Evolutionary conservation across 1,140 invertebrate genomes (phyloP).

Genomic region (Drosophila suzukii): DNA sequence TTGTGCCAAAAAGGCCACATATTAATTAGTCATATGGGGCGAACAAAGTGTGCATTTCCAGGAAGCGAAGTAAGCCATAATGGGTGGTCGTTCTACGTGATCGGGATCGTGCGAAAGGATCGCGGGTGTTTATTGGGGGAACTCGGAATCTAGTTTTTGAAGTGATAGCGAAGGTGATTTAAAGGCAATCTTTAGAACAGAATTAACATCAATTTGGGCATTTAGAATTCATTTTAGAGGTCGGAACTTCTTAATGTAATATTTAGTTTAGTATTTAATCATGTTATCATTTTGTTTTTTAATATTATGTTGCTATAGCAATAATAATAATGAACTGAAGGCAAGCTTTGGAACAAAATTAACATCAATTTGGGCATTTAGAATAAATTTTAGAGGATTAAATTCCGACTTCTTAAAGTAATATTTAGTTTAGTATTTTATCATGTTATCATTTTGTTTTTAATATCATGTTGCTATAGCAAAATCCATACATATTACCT

Average conservation of each 20-base stretch:
- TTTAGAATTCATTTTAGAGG: too few species aligned
- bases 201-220: not conserved
- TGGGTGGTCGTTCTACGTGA: conserved; percentile 55
- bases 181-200: not conserved
- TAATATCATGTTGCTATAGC: too few species aligned
- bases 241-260: too few species aligned
- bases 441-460: too few species aligned
- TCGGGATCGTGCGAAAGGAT: conserved; percentile 15
- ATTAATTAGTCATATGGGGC: conserved; percentile 64
- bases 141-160: not conserved
- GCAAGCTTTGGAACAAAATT: not conserved
- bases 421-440: too few species aligned
- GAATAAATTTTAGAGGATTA: too few species aligned
- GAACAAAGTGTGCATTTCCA: conserved; percentile 49
- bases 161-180: not conserved
- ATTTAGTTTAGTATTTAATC: too few species aligned
- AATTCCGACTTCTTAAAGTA: too few species aligned
- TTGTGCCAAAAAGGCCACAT: conserved; percentile 77
- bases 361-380: not conserved
- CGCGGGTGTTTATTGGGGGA: not conserved
- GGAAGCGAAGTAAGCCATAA: conserved; percentile 43
- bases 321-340: too few species aligned
- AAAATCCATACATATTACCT: too few species aligned
- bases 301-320: too few species aligned
- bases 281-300: too few species aligned